Conservation (phyloP, 2,797 vertebrate species). For the Sciurus vulgaris region DNA sequence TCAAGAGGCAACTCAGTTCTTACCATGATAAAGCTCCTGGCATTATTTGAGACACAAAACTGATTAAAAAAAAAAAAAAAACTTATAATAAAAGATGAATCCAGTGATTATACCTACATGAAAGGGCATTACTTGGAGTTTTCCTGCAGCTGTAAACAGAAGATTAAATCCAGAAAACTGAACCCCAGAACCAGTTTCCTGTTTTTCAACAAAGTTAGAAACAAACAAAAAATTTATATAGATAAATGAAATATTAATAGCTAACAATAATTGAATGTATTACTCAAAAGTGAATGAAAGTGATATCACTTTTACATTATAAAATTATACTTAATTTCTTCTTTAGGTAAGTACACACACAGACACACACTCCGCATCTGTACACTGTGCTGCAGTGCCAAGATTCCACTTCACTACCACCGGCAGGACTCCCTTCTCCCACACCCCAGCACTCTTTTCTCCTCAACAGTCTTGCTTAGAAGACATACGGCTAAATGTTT, state of each 20-base stretch:
- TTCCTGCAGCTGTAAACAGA: not conserved
- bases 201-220: not conserved
- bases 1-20: not conserved
- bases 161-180: not conserved
- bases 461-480: not conserved
- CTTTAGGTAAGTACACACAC: not conserved
- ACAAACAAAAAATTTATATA: not conserved
- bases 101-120: not conserved
- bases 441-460: not conserved
- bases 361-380: not conserved
- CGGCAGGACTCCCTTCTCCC: not conserved
- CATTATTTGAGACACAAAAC: not conserved
- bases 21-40: not conserved
- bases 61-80: constrained; percentile 54
- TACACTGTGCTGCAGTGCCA: not conserved
- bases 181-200: not conserved
- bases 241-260: constrained; percentile 23
- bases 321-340: not conserved
- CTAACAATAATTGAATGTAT: not conserved
- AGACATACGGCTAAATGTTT: not conserved
- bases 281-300: constrained; percentile 11
- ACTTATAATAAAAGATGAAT: not conserved
- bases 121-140: not conserved
- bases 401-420: not conserved
- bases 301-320: not conserved